Base-by-base conservation (phyloP, 2,113 vertebrate genomes). In the Dolichotis patagonum region DNA sequence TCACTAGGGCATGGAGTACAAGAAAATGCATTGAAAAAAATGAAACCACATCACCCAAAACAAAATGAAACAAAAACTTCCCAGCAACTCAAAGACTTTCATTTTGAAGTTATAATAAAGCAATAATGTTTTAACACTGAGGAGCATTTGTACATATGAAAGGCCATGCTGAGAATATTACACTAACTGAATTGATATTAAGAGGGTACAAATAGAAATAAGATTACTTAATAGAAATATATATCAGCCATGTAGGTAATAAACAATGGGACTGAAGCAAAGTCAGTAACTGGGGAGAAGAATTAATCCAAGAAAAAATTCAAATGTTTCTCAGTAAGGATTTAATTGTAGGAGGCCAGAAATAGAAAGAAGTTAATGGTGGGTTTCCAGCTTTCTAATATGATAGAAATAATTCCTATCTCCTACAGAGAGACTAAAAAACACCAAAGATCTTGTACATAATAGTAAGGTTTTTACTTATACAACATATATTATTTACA, bases 401-500 rank as follows among this genome's bases (percentile, higher is more conserved):
- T 75, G 8, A 85, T 13, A 83, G 26, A 92, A 12, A 85, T 82
- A 35, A 54, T 88, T 71, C 65, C 30, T 19, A 8, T 22, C 3
- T 26, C 35, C 71, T 86, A 5, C 56, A 69, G 49, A 4, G 35
- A 14, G 62, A 63, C 58, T 54, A 58, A 92, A 52, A 67, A 10
- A 6, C 60, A 77, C 28, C 7, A 71, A 46, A 4, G 4, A 11
- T 84, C n/a, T 67, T 75, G 2, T 3, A 88, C 2, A 0, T 19
- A 49, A 16, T 6, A 95, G 14, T 24, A 41, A 62, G 13, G 12
- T 73, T 43, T 28, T 7, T 95, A 95, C n/a, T 43, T 65, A 52
- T 2, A 83, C 26, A 43, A 93, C 85, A 26, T 82, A 22, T 6
- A 85, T 88, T 92, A 91, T 93, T 88, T 85, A 87, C 28, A 85